Evolutionary conservation across 2,113 vertebrate genomes (phyloP).

Genomic region (Oryzias woworae): DNA sequence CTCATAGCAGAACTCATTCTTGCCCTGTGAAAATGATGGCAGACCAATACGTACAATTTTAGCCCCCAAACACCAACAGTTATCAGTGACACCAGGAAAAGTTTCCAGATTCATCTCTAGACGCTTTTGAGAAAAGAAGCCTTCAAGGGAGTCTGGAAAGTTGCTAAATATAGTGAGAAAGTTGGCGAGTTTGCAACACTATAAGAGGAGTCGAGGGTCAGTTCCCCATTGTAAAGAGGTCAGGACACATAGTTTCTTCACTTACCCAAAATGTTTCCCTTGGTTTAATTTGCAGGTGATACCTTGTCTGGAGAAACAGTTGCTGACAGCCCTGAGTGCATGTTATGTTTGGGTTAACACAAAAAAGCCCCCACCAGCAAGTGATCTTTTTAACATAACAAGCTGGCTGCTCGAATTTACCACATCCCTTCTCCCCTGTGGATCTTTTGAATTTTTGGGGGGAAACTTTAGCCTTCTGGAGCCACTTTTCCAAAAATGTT

Average conservation of each 20-base stretch:
- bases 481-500: conserved; percentile 48
- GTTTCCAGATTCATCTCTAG: too few relatives aligned
- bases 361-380: conserved; percentile 26
- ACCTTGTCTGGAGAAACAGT: conserved; percentile 36
- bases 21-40: too few relatives aligned
- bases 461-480: conserved; percentile 48
- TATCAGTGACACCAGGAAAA: too few relatives aligned
- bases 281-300: conserved; percentile 1
- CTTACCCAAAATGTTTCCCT: conserved; percentile 19
- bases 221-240: conserved; percentile 30
- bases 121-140: too few relatives aligned
- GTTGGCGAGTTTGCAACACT: too few relatives aligned
- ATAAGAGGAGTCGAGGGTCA: conserved; percentile 39
- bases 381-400: conserved; percentile 55
- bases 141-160: too few relatives aligned
- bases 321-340: conserved; percentile 16
- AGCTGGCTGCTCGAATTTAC: conserved; percentile 54
- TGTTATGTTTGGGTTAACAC: conserved; percentile 29
- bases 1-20: too few relatives aligned
- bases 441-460: conserved; percentile 59
- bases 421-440: conserved; percentile 56
- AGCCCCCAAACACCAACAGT: too few relatives aligned
- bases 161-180: too few relatives aligned
- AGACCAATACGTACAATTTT: too few relatives aligned
- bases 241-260: conserved; percentile 32